Conservation (phyloP, 1,140 invertebrate genomes). For the Heliconius himera region DNA sequence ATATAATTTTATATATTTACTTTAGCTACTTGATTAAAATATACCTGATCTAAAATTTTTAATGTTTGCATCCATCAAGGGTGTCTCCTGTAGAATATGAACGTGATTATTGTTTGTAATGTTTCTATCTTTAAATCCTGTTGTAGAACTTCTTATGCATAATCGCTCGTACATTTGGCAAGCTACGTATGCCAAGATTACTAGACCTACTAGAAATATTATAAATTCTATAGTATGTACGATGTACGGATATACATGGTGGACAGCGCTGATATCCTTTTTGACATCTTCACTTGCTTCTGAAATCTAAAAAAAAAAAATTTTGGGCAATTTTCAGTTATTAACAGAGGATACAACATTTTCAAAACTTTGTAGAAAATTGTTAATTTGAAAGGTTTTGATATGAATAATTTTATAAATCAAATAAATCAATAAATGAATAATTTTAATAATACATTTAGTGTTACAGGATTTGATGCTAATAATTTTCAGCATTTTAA, state of each 20-base stretch:
- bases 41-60: neutral
- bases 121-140: neutral
- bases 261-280: conserved; percentile 27
- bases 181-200: conserved; percentile 26
- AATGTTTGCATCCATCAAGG: neutral
- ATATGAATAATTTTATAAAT: too few relatives aligned
- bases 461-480: too few relatives aligned
- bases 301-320: conserved; percentile 28
- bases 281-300: conserved; percentile 31
- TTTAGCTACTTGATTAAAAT: neutral
- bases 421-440: too few relatives aligned
- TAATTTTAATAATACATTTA: too few relatives aligned
- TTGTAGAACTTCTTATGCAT: neutral
- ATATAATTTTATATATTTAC: neutral
- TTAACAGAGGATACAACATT: too few relatives aligned
- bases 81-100: neutral
- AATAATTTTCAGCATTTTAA: too few relatives aligned
- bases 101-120: neutral
- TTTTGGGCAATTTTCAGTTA: too few relatives aligned
- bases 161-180: conserved; percentile 18
- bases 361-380: too few relatives aligned
- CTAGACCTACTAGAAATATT: conserved; percentile 26
- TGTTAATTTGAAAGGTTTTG: too few relatives aligned
- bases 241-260: conserved; percentile 35
- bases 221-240: conserved; percentile 30